Base-by-base conservation (phyloP, 2,888 invertebrate genomes). In the Oscheius sp. region DNA sequence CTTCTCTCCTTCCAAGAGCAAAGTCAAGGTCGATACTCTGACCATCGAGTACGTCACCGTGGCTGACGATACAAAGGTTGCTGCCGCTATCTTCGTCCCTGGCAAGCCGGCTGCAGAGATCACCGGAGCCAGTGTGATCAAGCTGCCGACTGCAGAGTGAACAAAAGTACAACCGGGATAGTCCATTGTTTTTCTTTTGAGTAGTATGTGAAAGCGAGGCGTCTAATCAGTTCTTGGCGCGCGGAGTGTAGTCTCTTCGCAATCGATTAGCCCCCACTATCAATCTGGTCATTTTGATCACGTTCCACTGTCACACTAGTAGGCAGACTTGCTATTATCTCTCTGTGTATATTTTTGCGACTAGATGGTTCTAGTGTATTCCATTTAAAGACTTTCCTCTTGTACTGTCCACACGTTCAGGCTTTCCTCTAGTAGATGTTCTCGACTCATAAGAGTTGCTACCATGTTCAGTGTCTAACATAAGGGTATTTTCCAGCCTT, bases 71-170 rank as follows among this genome's bases (percentile, higher is more conserved):
- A 65, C 72, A 48, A 70, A 70, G 33, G 77, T 77, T 55, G 70
- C 80, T n/a, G 75, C 77, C 35, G 68, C 59, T 2, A 9, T 71
- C 2, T 80, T 80, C 55, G 76, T 71, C 57, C 75, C 55, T 21
- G 77, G 77, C 42, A 59, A 37, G 10, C 79, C 79, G 13, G 59
- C 58, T 13, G 79, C 77, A 29, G 77, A 77, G 35, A 63, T 78
- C 9, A 57, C 59, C 58, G 81, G 79, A 58, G 81, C 79, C 60
- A 81, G 79, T 1, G 65, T 74, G 47, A 76, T 81, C 70, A 81
- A 81, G 50, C 59, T 81, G 59, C 77, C 51, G 81, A n/a, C 79
- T 11, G 79, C 79, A 32, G 81, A 81, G 65, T 77, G 72, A 68
- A 42, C 0, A 42, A 42, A 42, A 42, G 7, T 42, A 42, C 42